A percentile compares a stretch with the other conserved stretches of the same genome.
phyloP scores from a whole-genome alignment of 2,113 vertebrate genomes.

The Eptesicus fuscus region DNA sequence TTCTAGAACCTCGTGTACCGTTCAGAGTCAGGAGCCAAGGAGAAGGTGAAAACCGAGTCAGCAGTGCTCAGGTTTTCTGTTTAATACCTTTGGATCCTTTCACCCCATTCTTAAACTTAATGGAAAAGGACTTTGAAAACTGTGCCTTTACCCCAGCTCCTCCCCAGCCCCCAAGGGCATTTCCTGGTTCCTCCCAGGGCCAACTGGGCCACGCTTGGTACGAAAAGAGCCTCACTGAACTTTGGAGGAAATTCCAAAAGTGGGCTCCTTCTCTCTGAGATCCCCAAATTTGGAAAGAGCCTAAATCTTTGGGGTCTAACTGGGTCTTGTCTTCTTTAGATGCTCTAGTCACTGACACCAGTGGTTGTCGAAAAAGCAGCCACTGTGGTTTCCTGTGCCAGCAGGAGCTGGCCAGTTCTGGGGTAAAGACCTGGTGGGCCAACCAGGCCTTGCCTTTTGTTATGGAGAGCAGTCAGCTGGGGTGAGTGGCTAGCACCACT shows the following conservation, averaged over 20 bases:
- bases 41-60: neutral
- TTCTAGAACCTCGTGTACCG: neutral
- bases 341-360: neutral
- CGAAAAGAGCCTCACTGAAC: neutral
- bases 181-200: neutral
- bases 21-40: neutral
- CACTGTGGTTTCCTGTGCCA: neutral
- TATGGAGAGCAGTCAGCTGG: conserved; percentile 50
- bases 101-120: neutral
- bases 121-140: neutral
- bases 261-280: neutral
- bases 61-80: neutral
- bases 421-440: neutral
- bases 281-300: neutral
- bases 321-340: neutral
- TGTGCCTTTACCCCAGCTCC: neutral
- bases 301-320: neutral
- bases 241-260: neutral
- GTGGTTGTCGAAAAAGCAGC: conserved; percentile 9
- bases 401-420: neutral
- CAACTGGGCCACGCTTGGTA: neutral
- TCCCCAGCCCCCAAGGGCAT: accelerated
- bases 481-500: neutral
- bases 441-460: conserved; percentile 21
- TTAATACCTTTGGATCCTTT: neutral